phyloP scores from a whole-genome alignment of 2,113 vertebrate species.

The Brachyistius frenatus region DNA sequence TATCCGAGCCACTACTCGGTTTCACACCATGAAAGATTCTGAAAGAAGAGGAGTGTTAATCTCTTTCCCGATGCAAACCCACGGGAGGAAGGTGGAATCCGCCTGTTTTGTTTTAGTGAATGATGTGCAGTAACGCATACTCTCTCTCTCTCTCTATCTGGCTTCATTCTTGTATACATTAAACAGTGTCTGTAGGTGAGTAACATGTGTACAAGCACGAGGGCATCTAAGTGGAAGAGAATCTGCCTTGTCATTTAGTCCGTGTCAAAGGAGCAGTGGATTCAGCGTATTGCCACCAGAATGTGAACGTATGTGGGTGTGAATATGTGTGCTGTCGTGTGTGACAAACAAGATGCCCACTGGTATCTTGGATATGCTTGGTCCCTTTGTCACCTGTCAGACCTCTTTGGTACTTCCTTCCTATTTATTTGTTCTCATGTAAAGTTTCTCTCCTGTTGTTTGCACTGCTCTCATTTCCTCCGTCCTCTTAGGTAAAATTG shows the following conservation, averaged over 20 bases:
- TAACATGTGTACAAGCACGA: slow-evolving; percentile 22
- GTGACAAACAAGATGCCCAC: not conserved
- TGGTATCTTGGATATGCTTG: not conserved
- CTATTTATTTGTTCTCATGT: not conserved
- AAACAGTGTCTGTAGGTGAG: slow-evolving; percentile 15
- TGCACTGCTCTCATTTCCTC: slow-evolving; percentile 19
- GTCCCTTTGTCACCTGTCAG: slow-evolving; percentile 6
- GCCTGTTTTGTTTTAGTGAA: slow-evolving; percentile 56
- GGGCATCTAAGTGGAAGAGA: slow-evolving; percentile 6
- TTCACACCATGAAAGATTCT: slow-evolving; percentile 62
- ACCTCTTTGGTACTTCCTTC: not conserved
- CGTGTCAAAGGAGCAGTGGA: slow-evolving; percentile 13
- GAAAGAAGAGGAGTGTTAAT: slow-evolving; percentile 67
- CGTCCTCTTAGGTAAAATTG: slow-evolving; percentile 28
- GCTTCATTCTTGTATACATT: slow-evolving; percentile 36
- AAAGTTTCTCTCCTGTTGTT: slow-evolving; percentile 6
- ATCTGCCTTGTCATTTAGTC: slow-evolving; percentile 36
- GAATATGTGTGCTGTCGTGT: not conserved
- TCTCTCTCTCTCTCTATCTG: slow-evolving; percentile 3
- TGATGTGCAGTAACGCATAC: slow-evolving; percentile 26
- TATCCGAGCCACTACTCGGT: slow-evolving; percentile 53
- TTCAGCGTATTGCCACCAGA: slow-evolving; percentile 2
- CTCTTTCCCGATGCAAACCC: slow-evolving; percentile 61
- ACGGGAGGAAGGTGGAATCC: slow-evolving; percentile 66
- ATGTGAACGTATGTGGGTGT: slow-evolving; percentile 7